Percentiles rank a stretch among this genome's conserved stretches.
phyloP scores from a whole-genome alignment of 2,888 invertebrate genomes.

The Drosophila birchii region DNA sequence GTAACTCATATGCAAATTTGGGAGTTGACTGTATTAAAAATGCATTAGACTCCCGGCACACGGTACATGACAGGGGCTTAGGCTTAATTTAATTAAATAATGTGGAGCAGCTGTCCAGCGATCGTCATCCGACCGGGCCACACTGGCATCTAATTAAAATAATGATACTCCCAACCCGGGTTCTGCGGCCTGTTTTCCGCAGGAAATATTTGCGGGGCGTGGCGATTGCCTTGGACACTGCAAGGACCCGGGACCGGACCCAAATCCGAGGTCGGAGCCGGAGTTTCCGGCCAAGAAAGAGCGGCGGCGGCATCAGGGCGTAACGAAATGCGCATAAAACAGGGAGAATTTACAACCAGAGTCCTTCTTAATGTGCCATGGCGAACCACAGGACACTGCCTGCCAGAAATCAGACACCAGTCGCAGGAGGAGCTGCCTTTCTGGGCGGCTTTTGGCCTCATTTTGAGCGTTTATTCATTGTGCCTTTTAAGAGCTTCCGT shows the following conservation, averaged over 20 bases:
- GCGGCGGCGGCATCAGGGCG: constrained; percentile 57
- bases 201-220: constrained; percentile 67
- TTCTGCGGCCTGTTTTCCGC: constrained; percentile 15
- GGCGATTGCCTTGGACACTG: constrained; percentile 31
- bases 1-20: constrained; percentile 22
- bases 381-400: constrained; percentile 63
- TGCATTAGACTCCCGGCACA: constrained; percentile 45
- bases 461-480: constrained; percentile 71
- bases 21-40: constrained; percentile 53
- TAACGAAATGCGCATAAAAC: constrained; percentile 73
- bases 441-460: constrained; percentile 63
- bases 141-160: constrained; percentile 69
- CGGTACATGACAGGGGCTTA: constrained; percentile 43
- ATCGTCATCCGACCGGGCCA: constrained; percentile 24
- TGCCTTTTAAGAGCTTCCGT: constrained; percentile 73
- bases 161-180: constrained; percentile 50
- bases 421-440: constrained; percentile 21
- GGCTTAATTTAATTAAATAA: constrained; percentile 66
- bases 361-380: constrained; percentile 73
- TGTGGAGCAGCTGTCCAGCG: constrained; percentile 25
- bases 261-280: constrained; percentile 28
- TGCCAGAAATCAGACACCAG: constrained; percentile 43
- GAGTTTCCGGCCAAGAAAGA: constrained; percentile 32
- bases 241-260: constrained; percentile 4
- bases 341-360: constrained; percentile 68